Conservation (phyloP, 2,113 vertebrate species). For the Prunella fulvescens region DNA sequence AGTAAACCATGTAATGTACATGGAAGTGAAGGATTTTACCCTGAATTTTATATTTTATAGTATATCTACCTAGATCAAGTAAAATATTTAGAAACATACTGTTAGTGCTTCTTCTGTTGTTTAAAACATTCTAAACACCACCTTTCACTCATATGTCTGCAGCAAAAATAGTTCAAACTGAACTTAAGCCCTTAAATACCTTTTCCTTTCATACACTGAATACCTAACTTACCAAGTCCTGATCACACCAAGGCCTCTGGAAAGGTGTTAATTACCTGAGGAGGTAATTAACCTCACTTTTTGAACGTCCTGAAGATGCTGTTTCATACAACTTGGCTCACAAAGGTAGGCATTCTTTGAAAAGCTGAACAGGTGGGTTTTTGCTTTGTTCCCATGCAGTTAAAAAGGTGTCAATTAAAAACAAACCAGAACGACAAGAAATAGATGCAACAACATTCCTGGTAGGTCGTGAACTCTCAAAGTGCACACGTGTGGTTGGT, state of each 20-base stretch:
- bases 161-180: slow-evolving; percentile 52
- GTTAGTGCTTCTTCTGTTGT: slow-evolving; percentile 35
- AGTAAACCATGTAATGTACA: slow-evolving; percentile 73
- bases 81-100: slow-evolving; percentile 31
- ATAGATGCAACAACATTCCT: slow-evolving; percentile 28
- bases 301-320: not conserved
- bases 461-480: not conserved
- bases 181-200: slow-evolving; percentile 69
- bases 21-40: slow-evolving; percentile 71
- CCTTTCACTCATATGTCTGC: not conserved
- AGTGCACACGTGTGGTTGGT: not conserved
- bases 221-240: not conserved
- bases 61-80: slow-evolving; percentile 45
- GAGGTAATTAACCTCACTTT: slow-evolving; percentile 10
- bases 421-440: not conserved
- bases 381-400: slow-evolving; percentile 53
- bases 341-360: slow-evolving; percentile 18
- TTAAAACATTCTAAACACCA: not conserved
- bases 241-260: not conserved
- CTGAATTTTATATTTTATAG: slow-evolving; percentile 63
- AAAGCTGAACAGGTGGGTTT: slow-evolving; percentile 14
- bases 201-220: slow-evolving; percentile 41
- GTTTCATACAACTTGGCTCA: not conserved
- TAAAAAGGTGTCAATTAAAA: slow-evolving; percentile 54
- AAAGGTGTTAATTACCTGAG: not conserved